A percentile compares a stretch with the other conserved stretches of the same genome.
phyloP scores from a whole-genome alignment of 2,797 vertebrate species.

The Anisognathus igniventris region DNA sequence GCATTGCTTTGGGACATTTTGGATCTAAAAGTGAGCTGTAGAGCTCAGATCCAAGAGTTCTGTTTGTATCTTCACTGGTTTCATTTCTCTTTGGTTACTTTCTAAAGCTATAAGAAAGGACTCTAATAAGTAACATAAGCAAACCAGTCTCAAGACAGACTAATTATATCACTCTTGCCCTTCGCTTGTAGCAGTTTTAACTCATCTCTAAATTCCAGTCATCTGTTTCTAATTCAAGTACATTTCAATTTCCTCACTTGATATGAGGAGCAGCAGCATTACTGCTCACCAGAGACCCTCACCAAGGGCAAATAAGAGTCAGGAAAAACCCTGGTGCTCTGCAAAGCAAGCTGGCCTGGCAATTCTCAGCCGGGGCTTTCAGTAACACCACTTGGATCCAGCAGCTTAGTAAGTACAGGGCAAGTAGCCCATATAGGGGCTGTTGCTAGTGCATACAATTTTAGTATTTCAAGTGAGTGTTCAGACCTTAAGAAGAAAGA shows the following conservation, averaged over 20 bases:
- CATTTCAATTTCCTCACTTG: constrained; percentile 56
- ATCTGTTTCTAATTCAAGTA: constrained; percentile 59
- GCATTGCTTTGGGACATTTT: background rate
- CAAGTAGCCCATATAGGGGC: background rate
- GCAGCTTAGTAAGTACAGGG: background rate
- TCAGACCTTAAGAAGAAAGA: background rate
- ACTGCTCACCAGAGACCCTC: background rate
- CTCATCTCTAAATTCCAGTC: constrained; percentile 54
- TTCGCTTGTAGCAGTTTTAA: constrained; percentile 43
- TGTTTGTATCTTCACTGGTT: background rate
- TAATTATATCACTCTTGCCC: constrained; percentile 34
- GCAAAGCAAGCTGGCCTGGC: background rate
- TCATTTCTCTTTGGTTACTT: background rate
- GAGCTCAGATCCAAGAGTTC: background rate
- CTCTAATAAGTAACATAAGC: background rate
- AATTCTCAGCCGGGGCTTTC: background rate
- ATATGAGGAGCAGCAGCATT: constrained; percentile 9
- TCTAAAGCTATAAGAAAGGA: background rate
- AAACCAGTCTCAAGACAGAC: background rate
- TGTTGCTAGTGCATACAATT: background rate
- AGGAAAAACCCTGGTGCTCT: background rate
- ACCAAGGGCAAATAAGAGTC: constrained; percentile 7
- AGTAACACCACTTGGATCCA: background rate
- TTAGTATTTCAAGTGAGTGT: background rate
- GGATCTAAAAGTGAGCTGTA: background rate